These are phyloP conservation scores for Anthonomus grandis DNA, from an alignment of 1,140 invertebrate species.

Conservation along the genomic window DNA sequence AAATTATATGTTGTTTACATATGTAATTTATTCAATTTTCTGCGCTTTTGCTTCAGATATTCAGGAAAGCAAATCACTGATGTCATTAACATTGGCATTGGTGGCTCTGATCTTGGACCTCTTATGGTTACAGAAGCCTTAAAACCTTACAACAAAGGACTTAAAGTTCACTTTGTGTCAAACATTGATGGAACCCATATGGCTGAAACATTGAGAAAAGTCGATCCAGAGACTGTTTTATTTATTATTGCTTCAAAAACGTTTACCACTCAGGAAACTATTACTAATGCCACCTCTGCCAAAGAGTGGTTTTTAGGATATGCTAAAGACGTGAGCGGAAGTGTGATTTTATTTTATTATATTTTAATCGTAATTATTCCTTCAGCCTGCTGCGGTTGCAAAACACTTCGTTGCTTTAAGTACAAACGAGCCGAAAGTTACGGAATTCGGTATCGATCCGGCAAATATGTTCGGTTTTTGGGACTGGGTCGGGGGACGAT, in stretches of 20 bases:
- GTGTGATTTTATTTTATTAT: background rate
- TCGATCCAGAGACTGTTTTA: slow-evolving; percentile 90
- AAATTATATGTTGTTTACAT: slow-evolving; percentile 11
- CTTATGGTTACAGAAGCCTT: slow-evolving; percentile 98
- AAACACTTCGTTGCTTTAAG: slow-evolving; percentile 59
- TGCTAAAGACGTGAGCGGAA: slow-evolving; percentile 85
- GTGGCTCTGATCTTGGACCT: slow-evolving; percentile 97
- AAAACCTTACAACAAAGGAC: slow-evolving; percentile 84
- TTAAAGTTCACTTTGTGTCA: slow-evolving; percentile 95
- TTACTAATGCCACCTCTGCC: slow-evolving; percentile 97
- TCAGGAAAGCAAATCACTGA: slow-evolving; percentile 95
- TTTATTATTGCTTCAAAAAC: slow-evolving; percentile 99
- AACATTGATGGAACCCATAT: slow-evolving; percentile 99
- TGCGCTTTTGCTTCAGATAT: slow-evolving; percentile 62
- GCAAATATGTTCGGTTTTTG: slow-evolving; percentile 99
- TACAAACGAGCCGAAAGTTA: slow-evolving; percentile 90
- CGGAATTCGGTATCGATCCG: slow-evolving; percentile 94
- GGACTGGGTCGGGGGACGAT: slow-evolving; percentile 99
- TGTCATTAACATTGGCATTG: slow-evolving; percentile 99
- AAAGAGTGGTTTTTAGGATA: slow-evolving; percentile 89
- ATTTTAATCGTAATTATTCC: background rate
- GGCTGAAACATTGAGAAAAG: slow-evolving; percentile 86
- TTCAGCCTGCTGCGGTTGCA: slow-evolving; percentile 8
- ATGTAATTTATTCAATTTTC: background rate
- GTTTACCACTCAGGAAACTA: slow-evolving; percentile 99